A percentile compares a stretch with the other conserved stretches of the same genome.
Conservation (phyloP, 2,797 vertebrate genomes). For the Ceyx erithaca region DNA sequence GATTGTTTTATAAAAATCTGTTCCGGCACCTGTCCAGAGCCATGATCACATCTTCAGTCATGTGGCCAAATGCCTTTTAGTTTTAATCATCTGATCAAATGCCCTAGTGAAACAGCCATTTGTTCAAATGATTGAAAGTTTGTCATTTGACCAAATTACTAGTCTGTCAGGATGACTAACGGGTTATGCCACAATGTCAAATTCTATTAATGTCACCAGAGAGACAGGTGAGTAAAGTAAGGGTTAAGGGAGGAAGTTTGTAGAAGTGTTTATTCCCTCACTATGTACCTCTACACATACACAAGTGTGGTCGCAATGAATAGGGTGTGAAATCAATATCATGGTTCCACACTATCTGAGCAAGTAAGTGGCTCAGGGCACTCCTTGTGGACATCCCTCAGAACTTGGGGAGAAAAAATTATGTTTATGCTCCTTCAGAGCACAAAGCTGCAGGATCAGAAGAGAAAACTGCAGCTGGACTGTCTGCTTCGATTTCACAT, state of each 20-base stretch:
- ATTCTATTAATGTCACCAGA: constrained; percentile 55
- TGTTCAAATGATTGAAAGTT: constrained; percentile 73
- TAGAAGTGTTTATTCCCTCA: not conserved
- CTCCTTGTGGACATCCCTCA: not conserved
- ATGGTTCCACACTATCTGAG: not conserved
- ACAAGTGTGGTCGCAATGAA: not conserved
- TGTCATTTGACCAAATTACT: constrained; percentile 73
- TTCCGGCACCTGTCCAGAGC: constrained; percentile 48
- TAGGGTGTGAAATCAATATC: not conserved
- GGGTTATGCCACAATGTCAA: constrained; percentile 51
- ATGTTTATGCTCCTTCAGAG: not conserved
- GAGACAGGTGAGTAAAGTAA: constrained; percentile 48
- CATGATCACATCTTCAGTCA: constrained; percentile 63
- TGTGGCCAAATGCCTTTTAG: constrained; percentile 60
- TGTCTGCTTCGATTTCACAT: not conserved
- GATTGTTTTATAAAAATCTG: constrained; percentile 72
- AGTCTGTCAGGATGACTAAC: constrained; percentile 69
- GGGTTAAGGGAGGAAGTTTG: constrained; percentile 51
- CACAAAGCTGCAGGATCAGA: not conserved
- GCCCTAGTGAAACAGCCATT: constrained; percentile 49
- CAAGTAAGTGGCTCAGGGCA: accelerated
- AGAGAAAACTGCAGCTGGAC: not conserved
- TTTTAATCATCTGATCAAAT: constrained; percentile 74
- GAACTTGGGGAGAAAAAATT: not conserved
- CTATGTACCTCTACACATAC: not conserved